phyloP scores from a whole-genome alignment of 2,113 vertebrate genomes.

The Poeciliopsis occidentalis region DNA sequence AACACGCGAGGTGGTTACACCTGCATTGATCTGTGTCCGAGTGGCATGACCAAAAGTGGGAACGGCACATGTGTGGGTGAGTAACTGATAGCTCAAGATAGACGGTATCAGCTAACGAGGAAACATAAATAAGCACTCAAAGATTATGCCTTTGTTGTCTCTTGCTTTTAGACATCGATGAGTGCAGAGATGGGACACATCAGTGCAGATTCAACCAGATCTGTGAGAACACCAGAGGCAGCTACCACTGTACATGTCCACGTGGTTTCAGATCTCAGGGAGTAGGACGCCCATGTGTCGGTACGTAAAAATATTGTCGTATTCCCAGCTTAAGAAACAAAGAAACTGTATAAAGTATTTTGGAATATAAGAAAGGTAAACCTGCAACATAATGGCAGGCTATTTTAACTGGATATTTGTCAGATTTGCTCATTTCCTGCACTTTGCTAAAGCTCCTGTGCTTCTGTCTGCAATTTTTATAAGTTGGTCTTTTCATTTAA shows the following conservation, averaged over 20 bases:
- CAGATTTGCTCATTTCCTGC: constrained; percentile 2
- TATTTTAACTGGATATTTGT: not conserved
- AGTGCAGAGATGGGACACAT: constrained; percentile 91
- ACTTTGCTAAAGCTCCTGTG: constrained; percentile 34
- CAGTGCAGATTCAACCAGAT: constrained; percentile 95
- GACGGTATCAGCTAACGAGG: not conserved
- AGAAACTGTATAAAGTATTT: not conserved
- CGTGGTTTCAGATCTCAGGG: constrained; percentile 90
- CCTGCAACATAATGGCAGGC: not conserved
- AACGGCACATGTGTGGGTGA: constrained; percentile 93
- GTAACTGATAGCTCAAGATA: constrained; percentile 48
- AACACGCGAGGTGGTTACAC: constrained; percentile 94
- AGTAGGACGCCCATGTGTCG: constrained; percentile 86
- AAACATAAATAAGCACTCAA: not conserved
- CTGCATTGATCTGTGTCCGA: constrained; percentile 94
- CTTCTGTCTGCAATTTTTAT: constrained; percentile 22
- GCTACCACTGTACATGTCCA: constrained; percentile 91
- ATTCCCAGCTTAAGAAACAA: not conserved
- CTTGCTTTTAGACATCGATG: constrained; percentile 86
- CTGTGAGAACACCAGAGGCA: constrained; percentile 92
- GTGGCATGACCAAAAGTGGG: constrained; percentile 90
- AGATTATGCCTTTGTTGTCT: not conserved
- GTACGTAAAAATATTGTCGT: constrained; percentile 77
- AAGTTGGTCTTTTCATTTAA: constrained; percentile 17
- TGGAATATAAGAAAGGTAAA: not conserved